phyloP scores from a whole-genome alignment of 2,888 invertebrate species.

The Drosophila mettleri region DNA sequence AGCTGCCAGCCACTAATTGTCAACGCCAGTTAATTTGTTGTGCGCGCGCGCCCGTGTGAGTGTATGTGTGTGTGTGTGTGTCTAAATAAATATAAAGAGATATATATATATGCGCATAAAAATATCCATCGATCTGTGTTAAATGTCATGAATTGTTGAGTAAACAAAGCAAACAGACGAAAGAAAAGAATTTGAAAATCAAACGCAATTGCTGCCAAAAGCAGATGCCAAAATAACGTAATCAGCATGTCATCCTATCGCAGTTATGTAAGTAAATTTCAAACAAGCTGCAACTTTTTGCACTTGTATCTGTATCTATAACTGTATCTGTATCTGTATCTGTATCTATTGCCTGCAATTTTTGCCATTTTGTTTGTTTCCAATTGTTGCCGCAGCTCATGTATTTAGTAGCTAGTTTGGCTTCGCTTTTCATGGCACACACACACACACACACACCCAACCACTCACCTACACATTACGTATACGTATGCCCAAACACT shows the following conservation, averaged over 20 bases:
- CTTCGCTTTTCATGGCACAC: constrained; percentile 32
- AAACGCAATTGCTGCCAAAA: constrained; percentile 35
- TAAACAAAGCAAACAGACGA: not conserved
- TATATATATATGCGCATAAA: not conserved
- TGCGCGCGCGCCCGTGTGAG: constrained; percentile 9
- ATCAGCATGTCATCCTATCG: constrained; percentile 84
- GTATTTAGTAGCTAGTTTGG: constrained; percentile 46
- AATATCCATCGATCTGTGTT: not conserved
- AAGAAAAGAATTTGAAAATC: constrained; percentile 24
- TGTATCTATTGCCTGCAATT: constrained; percentile 40
- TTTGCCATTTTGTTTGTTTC: constrained; percentile 64
- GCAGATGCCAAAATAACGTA: constrained; percentile 58
- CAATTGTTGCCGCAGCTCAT: constrained; percentile 49
- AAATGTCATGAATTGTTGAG: constrained; percentile 27
- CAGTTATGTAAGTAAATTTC: constrained; percentile 83
- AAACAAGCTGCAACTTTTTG: constrained; percentile 20
- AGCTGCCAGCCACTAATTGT: constrained; percentile 59
- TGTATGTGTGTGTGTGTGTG: constrained; percentile 17
- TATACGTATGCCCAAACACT: constrained; percentile 7
- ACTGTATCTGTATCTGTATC: not conserved
- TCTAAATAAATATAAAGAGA: constrained; percentile 22
- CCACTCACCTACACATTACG: constrained; percentile 14
- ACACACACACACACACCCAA: constrained; percentile 4
- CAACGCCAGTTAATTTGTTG: constrained; percentile 44
- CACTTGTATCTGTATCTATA: not conserved